Percentiles rank a stretch among this genome's conserved stretches.
These are phyloP conservation scores for Emmelina monodactyla DNA, from an alignment of 2,888 invertebrate genomes.

Conservation along the genomic window DNA sequence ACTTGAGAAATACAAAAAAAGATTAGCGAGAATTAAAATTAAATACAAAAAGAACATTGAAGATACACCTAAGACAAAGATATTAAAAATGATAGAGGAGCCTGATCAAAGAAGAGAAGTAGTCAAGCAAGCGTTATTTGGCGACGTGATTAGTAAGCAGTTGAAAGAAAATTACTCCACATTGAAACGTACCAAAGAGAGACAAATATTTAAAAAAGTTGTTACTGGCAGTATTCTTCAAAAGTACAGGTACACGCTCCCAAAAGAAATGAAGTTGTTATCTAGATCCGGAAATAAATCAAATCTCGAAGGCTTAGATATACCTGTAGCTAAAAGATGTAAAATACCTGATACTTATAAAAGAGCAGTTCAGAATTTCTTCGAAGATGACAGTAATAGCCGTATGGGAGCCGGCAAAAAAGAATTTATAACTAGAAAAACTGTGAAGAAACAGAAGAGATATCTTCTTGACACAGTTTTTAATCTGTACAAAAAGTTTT, in stretches of 20 bases:
- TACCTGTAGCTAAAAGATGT: conserved; percentile 5
- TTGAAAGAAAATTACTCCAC: conserved; percentile 6
- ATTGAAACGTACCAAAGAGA: neutral
- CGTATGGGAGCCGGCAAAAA: conserved; percentile 20
- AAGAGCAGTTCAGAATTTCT: conserved; percentile 12
- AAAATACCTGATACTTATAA: conserved; percentile 8
- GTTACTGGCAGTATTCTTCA: conserved; percentile 5
- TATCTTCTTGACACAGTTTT: conserved; percentile 18
- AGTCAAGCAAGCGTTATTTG: conserved; percentile 11
- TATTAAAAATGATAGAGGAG: neutral
- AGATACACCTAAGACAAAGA: conserved; percentile 4
- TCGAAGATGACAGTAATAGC: conserved; percentile 21
- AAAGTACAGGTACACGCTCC: conserved; percentile 1
- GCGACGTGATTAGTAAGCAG: conserved; percentile 10
- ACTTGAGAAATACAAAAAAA: conserved; percentile 1
- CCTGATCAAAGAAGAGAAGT: conserved; percentile 7
- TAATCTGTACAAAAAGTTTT: conserved; percentile 20
- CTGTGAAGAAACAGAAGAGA: conserved; percentile 20
- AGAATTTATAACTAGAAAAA: conserved; percentile 19
- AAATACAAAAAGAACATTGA: conserved; percentile 4
- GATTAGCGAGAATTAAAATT: conserved; percentile 2
- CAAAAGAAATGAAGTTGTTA: conserved; percentile 2
- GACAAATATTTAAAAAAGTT: conserved; percentile 7
- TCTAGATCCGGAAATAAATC: neutral
- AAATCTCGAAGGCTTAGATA: conserved; percentile 7